Evolutionary conservation across 2,888 invertebrate genomes (phyloP).

Genomic region (Drosophila testacea): DNA sequence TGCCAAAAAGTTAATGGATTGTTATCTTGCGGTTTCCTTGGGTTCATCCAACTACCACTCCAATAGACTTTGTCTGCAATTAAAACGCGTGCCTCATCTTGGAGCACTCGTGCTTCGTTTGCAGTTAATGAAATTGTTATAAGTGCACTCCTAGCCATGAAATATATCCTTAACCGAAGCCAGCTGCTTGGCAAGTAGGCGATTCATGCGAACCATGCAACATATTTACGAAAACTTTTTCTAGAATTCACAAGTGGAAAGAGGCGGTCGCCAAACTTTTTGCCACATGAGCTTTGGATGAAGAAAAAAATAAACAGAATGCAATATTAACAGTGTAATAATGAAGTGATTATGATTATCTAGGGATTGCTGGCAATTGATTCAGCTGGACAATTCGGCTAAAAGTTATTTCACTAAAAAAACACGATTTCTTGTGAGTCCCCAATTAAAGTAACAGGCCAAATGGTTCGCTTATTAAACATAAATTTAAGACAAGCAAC

Average conservation of each 20-base stretch:
- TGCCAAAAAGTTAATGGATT: constrained; percentile 82
- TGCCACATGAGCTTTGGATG: constrained; percentile 38
- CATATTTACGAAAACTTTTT: constrained; percentile 49
- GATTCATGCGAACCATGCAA: constrained; percentile 14
- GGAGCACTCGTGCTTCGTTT: constrained; percentile 63
- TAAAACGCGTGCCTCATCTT: constrained; percentile 55
- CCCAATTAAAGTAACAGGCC: constrained; percentile 17
- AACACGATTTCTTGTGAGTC: neutral
- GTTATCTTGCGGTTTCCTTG: constrained; percentile 77
- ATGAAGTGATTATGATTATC: constrained; percentile 15
- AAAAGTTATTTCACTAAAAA: neutral
- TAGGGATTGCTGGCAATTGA: constrained; percentile 30
- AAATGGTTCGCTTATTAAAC: constrained; percentile 31
- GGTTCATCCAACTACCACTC: constrained; percentile 32
- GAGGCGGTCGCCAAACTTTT: constrained; percentile 53
- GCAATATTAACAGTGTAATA: constrained; percentile 18
- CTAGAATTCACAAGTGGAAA: constrained; percentile 1
- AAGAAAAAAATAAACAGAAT: neutral
- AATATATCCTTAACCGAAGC: constrained; percentile 11
- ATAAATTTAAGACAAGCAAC: constrained; percentile 42
- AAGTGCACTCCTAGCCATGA: constrained; percentile 53
- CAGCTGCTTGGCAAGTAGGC: neutral
- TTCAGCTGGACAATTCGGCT: neutral
- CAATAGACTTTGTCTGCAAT: constrained; percentile 63
- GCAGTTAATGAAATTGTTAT: constrained; percentile 76